Evolutionary conservation across 2,113 vertebrate genomes (phyloP).

Genomic region (Elgaria multicarinata): DNA sequence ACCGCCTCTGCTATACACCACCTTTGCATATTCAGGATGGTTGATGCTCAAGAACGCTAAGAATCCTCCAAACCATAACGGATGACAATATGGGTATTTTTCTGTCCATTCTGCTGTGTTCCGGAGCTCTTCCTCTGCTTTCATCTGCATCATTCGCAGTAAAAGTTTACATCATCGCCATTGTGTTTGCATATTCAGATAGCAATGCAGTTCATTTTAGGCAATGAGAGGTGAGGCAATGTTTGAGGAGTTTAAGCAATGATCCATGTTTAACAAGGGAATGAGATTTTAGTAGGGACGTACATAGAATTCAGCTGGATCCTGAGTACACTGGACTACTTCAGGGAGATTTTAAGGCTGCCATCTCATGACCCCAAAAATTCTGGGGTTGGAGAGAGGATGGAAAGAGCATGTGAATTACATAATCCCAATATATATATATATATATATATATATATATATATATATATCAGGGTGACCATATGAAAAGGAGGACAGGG

Average conservation of each 20-base stretch:
- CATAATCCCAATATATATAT: no score
- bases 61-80: conserved; percentile 79
- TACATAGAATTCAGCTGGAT: no score
- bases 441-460: no score
- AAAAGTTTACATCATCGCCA: not conserved
- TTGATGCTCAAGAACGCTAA: conserved; percentile 75
- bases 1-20: conserved; percentile 68
- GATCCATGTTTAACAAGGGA: not conserved
- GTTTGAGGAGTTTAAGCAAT: not conserved
- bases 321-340: no score
- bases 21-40: conserved; percentile 86
- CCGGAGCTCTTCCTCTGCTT: conserved; percentile 76
- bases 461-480: no score
- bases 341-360: no score
- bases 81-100: conserved; percentile 77
- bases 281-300: not conserved
- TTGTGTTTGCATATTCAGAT: not conserved
- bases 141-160: not conserved
- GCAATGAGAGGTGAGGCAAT: no score
- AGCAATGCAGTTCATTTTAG: not conserved
- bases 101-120: conserved; percentile 69
- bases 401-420: no score
- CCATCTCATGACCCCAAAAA: no score
- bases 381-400: no score
- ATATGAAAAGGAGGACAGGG: no score